Base-by-base conservation (phyloP, 1,140 invertebrate species). In the Dendroctonus valens region DNA sequence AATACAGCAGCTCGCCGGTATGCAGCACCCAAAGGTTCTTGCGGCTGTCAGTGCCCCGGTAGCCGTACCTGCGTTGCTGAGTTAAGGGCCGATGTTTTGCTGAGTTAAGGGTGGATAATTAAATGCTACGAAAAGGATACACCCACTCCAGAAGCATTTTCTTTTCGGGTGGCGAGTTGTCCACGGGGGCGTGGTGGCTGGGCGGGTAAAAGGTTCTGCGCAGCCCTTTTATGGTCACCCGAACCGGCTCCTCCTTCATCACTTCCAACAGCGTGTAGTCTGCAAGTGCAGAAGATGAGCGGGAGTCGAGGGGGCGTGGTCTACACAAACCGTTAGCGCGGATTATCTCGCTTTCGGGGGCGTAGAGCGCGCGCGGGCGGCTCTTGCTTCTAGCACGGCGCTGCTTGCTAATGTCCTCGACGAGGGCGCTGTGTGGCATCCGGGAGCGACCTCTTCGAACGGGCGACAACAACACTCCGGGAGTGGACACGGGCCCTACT, bases 1-100 rank as follows among this genome's bases (percentile, higher is more conserved):
- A 97, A 79, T 97, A 98, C 40, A 97, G 83, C 6, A 97, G 82
- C 78, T 98, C 95, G 6, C 94, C 94, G 0, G 93, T 94, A 1
- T 93, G 91, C 51, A 97, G 78, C 8, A 96, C 91, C 89, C 93
- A 94, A 11, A 98, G 80, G 80, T 97, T 97, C 72, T 87, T 86
- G 8, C 89, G 83, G 0, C 90, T 89, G 80, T 97, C 94, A 8
- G 89, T 87, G 0, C 95, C 95, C 61, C 94, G 84, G 77, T 97
- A 98, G 0, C 96, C 96, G 76, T 94, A 96, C 38, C 91, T 93
- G 55, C 12, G 8, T 26, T 3, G 8, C 9, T 11, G 5, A 55
- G 53, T 55, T 15, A 55, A 55, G 53, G 53, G 41, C 12, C 12
- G 14, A 5, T 5, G 9, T n/a, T n/a, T n/a, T n/a, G n/a, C n/a